Evolutionary conservation across 2,888 invertebrate genomes (phyloP), one percentile per base, ranked within the genome.

Genomic region (Congeria kusceri): DNA sequence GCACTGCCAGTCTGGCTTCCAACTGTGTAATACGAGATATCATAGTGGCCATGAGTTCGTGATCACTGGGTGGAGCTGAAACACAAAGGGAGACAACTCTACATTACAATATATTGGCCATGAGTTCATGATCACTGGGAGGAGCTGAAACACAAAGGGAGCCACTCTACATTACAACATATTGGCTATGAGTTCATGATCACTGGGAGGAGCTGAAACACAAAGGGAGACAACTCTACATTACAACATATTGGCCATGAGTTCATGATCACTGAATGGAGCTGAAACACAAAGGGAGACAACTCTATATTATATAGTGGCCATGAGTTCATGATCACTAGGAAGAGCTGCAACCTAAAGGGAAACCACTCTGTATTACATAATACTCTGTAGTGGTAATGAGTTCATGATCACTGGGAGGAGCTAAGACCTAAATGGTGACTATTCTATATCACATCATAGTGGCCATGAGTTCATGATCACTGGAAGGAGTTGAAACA

Each of bases 31-130:
- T 88, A 20, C 90, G 83, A 15, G 87, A 84, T 90, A 93, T 93
- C 92, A 93, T 93, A 44, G 90, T 72, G 5, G 90, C 84, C 91
- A 93, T 91, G 49, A 93, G 81, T 11, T 93, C 93, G 77, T 89
- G 82, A 79, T 93, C 92, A 62, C 84, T 86, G 3, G 92, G 91
- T 53, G 85, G 89, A 85, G 78, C 29, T 74, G 57, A 49, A 39
- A 23, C 61, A 32, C 53, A n/a, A 56, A 15, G 18, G 27, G 23
- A 25, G 18, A 18, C 58, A 58, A 39, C 39, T 3, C 39, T 39
- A 13, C 15, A 39, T 39, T 39, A 39, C 39, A 7, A 13, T 15
- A 11, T 9, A 1, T 11, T 39, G 39, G 39, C 9, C 39, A 39
- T 39, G 11, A 39, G 39, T 39, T 39, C 39, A 39, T 3, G 32